Percentiles rank a stretch among this genome's conserved stretches.
These are phyloP conservation scores for Parazoanthus atlanticus DNA, from an alignment of 92 coral and sea anemone genomes.

Conservation along the genomic window DNA sequence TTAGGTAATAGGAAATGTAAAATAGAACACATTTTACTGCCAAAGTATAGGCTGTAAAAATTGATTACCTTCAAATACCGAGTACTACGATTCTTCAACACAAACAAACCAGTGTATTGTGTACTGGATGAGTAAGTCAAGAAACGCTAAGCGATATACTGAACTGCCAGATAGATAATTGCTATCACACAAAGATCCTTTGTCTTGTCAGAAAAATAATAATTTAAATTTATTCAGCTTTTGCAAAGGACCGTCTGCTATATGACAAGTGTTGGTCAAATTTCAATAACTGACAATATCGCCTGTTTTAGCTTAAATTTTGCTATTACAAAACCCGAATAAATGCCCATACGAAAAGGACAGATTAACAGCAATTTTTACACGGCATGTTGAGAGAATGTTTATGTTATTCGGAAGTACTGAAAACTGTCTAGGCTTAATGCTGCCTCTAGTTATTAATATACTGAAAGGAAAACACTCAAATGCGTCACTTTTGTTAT, in stretches of 20 bases:
- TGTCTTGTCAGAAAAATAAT: not conserved
- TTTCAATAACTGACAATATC: not conserved
- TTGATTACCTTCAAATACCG: not conserved
- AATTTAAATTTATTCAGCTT: not conserved
- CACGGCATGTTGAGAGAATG: not conserved
- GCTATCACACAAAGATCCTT: not conserved
- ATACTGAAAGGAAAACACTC: not conserved
- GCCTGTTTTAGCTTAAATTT: not conserved
- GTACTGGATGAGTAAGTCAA: not conserved
- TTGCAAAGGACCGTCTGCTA: not conserved
- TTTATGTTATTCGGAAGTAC: not conserved
- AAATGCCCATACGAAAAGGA: not conserved
- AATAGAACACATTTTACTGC: not conserved
- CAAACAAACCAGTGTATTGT: not conserved
- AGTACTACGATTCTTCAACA: not conserved
- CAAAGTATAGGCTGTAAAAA: not conserved
- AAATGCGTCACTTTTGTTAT: not conserved
- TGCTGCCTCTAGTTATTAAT: not conserved
- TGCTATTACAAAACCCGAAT: not conserved
- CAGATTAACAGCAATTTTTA: not conserved
- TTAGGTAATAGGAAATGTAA: not conserved
- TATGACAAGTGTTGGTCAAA: not conserved
- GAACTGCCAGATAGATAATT: not conserved
- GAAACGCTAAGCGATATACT: not conserved
- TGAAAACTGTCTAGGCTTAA: too few relatives aligned